Conservation (phyloP, 2,113 vertebrate species). For the Furnarius figulus region DNA sequence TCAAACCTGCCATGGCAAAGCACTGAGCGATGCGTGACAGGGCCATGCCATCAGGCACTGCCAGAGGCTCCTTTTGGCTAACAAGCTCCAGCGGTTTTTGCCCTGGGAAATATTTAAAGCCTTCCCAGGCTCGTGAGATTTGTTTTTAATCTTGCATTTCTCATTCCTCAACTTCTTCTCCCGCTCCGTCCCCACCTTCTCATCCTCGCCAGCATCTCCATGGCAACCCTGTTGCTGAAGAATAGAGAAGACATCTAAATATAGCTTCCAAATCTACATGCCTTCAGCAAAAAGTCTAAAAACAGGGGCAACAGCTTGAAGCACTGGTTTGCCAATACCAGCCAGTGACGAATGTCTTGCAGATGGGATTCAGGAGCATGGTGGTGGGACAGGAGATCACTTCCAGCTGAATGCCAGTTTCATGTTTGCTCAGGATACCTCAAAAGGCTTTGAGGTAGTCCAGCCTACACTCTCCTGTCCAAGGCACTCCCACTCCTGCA, state of each 20-base stretch:
- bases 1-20: not conserved
- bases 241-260: conserved; percentile 78
- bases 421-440: not conserved
- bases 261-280: conserved; percentile 77
- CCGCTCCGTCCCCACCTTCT: conserved; percentile 22
- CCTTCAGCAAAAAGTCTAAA: conserved; percentile 73
- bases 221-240: conserved; percentile 79
- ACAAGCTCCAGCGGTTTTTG: not conserved
- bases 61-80: not conserved
- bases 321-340: conserved; percentile 7
- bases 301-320: conserved; percentile 45
- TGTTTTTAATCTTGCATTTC: conserved; percentile 35
- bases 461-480: not conserved
- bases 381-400: not conserved
- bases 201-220: conserved; percentile 68
- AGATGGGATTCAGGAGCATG: not conserved
- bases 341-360: not conserved
- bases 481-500: not conserved
- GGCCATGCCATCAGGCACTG: not conserved
- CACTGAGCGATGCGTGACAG: not conserved
- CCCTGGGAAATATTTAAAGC: not conserved
- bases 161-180: conserved; percentile 57
- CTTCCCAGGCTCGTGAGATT: not conserved
- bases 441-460: not conserved
- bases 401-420: not conserved